Conservation (phyloP, 2,888 invertebrate species). For the Pardosa pseudoannulata region DNA sequence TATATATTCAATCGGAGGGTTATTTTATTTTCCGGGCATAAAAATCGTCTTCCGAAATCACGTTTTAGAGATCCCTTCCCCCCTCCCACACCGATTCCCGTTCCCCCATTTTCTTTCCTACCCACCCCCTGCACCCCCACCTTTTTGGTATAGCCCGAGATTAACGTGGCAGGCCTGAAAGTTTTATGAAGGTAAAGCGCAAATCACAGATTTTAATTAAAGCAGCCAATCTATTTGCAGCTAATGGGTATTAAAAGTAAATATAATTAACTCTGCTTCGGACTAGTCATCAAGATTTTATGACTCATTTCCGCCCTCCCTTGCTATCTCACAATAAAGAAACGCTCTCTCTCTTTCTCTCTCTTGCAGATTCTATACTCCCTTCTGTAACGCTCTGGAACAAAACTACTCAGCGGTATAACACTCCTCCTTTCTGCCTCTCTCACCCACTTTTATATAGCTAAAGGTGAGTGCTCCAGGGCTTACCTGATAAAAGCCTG, state of each 20-base stretch:
- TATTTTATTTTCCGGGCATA: slow-evolving; percentile 64
- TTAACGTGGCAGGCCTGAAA: slow-evolving; percentile 28
- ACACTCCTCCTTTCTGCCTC: too few species aligned
- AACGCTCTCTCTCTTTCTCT: slow-evolving; percentile 19
- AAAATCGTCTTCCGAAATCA: slow-evolving; percentile 64
- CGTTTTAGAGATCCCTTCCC: slow-evolving; percentile 41
- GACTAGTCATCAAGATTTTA: slow-evolving; percentile 70
- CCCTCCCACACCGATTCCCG: slow-evolving; percentile 26
- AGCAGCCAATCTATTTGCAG: slow-evolving; percentile 66
- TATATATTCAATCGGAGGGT: slow-evolving; percentile 69
- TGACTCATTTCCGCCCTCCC: slow-evolving; percentile 62
- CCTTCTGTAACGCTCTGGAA: too few species aligned
- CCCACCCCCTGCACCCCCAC: not conserved
- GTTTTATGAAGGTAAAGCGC: slow-evolving; percentile 68
- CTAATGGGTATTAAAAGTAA: slow-evolving; percentile 72
- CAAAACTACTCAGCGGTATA: not conserved
- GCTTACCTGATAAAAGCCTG: slow-evolving; percentile 54
- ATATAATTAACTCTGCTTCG: slow-evolving; percentile 69
- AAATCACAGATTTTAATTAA: slow-evolving; percentile 70
- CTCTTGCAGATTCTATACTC: too few species aligned
- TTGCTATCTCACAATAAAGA: slow-evolving; percentile 45
- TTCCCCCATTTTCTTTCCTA: not conserved
- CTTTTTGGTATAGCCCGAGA: slow-evolving; percentile 32
- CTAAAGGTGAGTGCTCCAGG: not conserved
- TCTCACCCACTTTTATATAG: slow-evolving; percentile 16